phyloP scores from a whole-genome alignment of 2,113 vertebrate genomes.

The Oryzias woworae region DNA sequence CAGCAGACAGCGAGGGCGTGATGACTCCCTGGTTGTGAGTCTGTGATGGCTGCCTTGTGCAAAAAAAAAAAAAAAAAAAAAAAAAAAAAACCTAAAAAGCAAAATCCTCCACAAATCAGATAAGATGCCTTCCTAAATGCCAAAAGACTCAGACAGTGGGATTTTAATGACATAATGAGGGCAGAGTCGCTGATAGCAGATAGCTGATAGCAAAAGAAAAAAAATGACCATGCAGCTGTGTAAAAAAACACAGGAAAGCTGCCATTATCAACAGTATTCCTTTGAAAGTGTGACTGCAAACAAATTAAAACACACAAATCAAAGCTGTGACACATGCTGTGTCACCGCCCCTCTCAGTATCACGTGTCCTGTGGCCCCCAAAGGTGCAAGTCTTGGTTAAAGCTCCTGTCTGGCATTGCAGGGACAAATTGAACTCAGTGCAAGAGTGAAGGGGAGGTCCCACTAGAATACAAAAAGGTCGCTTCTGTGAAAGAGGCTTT shows the following conservation, averaged over 20 bases:
- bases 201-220: conserved; percentile 21
- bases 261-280: no score
- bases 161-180: conserved; percentile 71
- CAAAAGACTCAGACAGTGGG: conserved; percentile 41
- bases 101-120: conserved; percentile 50
- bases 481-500: no score
- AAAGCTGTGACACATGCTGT: no score
- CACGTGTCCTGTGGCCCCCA: no score
- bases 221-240: not conserved
- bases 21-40: conserved; percentile 55
- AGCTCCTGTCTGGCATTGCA: no score
- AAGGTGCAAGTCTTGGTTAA: no score
- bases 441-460: no score
- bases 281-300: no score
- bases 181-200: conserved; percentile 35
- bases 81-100: conserved; percentile 35
- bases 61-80: conserved; percentile 42
- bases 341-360: no score
- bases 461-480: no score
- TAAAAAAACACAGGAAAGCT: not conserved
- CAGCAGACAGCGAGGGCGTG: conserved; percentile 31
- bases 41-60: conserved; percentile 47
- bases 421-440: no score
- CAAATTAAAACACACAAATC: no score
- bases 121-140: conserved; percentile 44